Conservation (phyloP, 1,140 invertebrate species). For the Lysiphlebus fabarum region DNA sequence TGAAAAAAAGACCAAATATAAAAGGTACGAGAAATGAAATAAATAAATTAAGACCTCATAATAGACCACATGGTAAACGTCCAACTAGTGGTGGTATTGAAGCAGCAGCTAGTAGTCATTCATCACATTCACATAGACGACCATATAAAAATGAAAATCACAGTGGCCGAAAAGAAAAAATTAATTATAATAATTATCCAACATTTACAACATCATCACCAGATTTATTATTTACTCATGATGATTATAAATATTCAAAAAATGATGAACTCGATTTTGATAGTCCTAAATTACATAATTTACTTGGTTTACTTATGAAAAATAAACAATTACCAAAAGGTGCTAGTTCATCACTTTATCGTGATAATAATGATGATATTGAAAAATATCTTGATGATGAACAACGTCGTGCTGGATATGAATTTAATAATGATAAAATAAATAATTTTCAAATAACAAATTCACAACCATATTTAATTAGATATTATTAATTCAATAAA, state of each 20-base stretch:
- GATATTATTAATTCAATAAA: neutral
- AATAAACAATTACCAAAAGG: slow-evolving; percentile 45
- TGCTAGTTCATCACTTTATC: slow-evolving; percentile 26
- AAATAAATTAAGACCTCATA: slow-evolving; percentile 24
- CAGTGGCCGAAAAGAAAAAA: slow-evolving; percentile 13
- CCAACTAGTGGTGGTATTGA: slow-evolving; percentile 26
- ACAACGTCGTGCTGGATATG: slow-evolving; percentile 17
- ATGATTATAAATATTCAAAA: slow-evolving; percentile 21
- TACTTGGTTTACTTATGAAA: slow-evolving; percentile 50
- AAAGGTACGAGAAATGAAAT: slow-evolving; percentile 26
- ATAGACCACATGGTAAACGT: slow-evolving; percentile 26
- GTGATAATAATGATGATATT: slow-evolving; percentile 29
- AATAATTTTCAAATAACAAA: slow-evolving; percentile 13
- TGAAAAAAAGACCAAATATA: slow-evolving; percentile 38
- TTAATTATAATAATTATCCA: slow-evolving; percentile 32
- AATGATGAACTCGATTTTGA: slow-evolving; percentile 37
- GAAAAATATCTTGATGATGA: slow-evolving; percentile 22
- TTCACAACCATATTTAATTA: neutral
- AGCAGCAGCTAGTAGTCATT: slow-evolving; percentile 30
- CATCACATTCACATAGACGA: slow-evolving; percentile 24
- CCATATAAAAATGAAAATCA: slow-evolving; percentile 12
- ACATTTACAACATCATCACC: slow-evolving; percentile 33
- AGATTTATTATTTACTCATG: slow-evolving; percentile 23
- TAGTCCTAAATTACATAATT: slow-evolving; percentile 46
- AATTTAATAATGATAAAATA: slow-evolving; percentile 35